phyloP scores from a whole-genome alignment of 2,888 invertebrate species.

The Epirrhoe tristata region DNA sequence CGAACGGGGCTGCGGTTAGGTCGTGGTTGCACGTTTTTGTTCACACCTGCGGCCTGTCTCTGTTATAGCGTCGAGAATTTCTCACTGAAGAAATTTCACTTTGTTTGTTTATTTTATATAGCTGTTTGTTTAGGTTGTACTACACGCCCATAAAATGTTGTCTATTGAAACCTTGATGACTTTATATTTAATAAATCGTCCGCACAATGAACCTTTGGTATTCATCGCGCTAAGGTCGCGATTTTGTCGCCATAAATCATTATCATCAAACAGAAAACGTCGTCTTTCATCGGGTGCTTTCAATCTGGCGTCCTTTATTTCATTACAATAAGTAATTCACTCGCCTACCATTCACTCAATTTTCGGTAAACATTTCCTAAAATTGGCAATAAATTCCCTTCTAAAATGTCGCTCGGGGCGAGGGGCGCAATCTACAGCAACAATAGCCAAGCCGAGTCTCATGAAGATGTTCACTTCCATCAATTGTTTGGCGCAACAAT shows the following conservation, averaged over 20 bases:
- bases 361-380: conserved; percentile 81
- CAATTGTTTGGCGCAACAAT: conserved; percentile 81
- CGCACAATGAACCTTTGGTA: conserved; percentile 62
- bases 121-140: conserved; percentile 46
- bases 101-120: conserved; percentile 43
- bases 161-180: conserved; percentile 49
- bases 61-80: conserved; percentile 58
- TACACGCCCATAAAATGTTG: conserved; percentile 45
- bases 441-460: conserved; percentile 69
- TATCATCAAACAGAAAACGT: conserved; percentile 78
- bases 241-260: conserved; percentile 82
- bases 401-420: conserved; percentile 70
- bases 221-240: conserved; percentile 79
- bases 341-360: conserved; percentile 79
- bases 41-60: conserved; percentile 70
- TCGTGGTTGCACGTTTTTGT: conserved; percentile 72
- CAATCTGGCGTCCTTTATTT: conserved; percentile 82
- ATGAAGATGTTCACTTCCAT: conserved; percentile 84
- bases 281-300: conserved; percentile 81
- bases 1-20: conserved; percentile 63
- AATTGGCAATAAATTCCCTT: conserved; percentile 83
- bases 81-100: conserved; percentile 41
- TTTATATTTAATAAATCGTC: conserved; percentile 55
- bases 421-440: conserved; percentile 61
- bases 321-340: conserved; percentile 83